Percentiles rank a stretch among this genome's conserved stretches.
phyloP scores from a whole-genome alignment of 2,888 invertebrate species.

The Physocephala rufipes region DNA sequence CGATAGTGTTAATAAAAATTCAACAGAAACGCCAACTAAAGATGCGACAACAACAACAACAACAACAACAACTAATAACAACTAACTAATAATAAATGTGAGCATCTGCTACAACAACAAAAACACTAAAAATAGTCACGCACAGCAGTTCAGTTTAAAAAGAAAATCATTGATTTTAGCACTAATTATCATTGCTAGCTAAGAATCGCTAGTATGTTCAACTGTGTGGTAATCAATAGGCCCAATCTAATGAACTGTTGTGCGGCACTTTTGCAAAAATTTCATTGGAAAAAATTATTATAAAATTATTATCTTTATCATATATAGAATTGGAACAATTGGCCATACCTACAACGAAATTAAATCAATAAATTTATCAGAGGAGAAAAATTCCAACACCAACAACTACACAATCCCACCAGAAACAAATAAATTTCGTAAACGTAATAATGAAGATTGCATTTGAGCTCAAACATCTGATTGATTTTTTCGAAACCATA shows the following conservation, averaged over 20 bases:
- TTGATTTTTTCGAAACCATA: background rate
- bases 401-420: slow-evolving; percentile 37
- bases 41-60: slow-evolving; percentile 38
- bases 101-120: slow-evolving; percentile 44
- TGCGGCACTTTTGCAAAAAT: slow-evolving; percentile 10
- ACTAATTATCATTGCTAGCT: too few species aligned
- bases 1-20: slow-evolving; percentile 34
- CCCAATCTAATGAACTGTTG: too few species aligned
- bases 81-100: slow-evolving; percentile 42
- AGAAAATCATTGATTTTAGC: too few species aligned
- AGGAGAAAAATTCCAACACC: slow-evolving; percentile 28
- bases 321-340: slow-evolving; percentile 31
- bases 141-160: slow-evolving; percentile 14
- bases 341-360: slow-evolving; percentile 39
- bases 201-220: too few species aligned
- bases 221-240: too few species aligned
- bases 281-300: slow-evolving; percentile 45
- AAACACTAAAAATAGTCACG: slow-evolving; percentile 12
- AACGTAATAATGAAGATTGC: background rate
- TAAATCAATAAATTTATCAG: slow-evolving; percentile 21
- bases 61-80: slow-evolving; percentile 8
- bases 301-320: slow-evolving; percentile 38
- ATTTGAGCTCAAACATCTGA: background rate
- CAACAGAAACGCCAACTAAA: slow-evolving; percentile 49
- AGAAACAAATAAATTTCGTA: background rate